These are phyloP conservation scores for Troides aeacus DNA, from an alignment of 2,888 invertebrate genomes.

Conservation along the genomic window DNA sequence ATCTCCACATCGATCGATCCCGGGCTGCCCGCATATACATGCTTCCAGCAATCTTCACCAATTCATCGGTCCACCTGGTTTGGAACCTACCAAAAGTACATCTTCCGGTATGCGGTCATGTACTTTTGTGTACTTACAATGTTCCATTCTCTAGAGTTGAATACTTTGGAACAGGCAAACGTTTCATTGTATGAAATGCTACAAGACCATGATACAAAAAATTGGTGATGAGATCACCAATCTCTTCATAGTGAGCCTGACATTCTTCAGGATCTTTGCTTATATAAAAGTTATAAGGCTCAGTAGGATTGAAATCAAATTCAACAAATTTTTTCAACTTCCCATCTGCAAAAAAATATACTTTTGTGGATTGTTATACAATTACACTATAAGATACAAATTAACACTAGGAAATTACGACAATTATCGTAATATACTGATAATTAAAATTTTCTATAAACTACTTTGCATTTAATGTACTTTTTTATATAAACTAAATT, in stretches of 20 bases:
- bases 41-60: no score
- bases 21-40: no score
- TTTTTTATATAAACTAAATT: no score
- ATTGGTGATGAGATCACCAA: conserved; percentile 85
- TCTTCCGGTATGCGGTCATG: no score
- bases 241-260: conserved; percentile 85
- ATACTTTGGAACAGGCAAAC: conserved; percentile 80
- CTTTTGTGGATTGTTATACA: neutral
- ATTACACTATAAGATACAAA: neutral
- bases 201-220: conserved; percentile 84
- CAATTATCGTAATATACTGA: neutral
- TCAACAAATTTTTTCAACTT: conserved; percentile 81
- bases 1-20: no score
- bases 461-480: neutral
- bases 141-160: conserved; percentile 71
- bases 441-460: neutral
- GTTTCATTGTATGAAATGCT: conserved; percentile 75
- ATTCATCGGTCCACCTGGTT: no score
- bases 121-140: no score
- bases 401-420: neutral
- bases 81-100: no score
- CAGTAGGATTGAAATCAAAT: conserved; percentile 68
- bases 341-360: conserved; percentile 73
- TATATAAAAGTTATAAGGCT: conserved; percentile 83
- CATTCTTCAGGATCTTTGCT: conserved; percentile 82